Conservation (phyloP, 2,888 invertebrate genomes). For the Celastrina argiolus region DNA sequence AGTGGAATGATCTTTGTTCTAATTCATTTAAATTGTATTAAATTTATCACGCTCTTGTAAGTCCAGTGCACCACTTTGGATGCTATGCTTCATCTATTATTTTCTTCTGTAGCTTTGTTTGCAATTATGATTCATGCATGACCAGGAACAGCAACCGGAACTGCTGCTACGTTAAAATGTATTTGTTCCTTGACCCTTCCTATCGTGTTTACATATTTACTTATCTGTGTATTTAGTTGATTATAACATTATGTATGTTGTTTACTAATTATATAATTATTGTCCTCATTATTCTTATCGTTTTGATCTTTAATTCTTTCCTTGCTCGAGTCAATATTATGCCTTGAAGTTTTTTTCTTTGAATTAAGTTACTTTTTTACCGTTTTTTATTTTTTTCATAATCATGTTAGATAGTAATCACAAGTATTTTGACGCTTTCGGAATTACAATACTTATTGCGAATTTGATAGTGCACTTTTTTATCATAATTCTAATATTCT, state of each 20-base stretch:
- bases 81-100: not conserved
- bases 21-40: not conserved
- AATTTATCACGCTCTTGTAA: too few species aligned
- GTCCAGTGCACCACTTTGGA: too few species aligned
- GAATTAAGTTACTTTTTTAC: too few species aligned
- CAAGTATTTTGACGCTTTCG: too few species aligned
- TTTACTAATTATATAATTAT: constrained; percentile 2
- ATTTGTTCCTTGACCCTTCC: constrained; percentile 7
- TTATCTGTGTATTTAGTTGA: not conserved
- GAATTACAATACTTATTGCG: too few species aligned
- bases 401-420: too few species aligned
- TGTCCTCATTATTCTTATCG: not conserved
- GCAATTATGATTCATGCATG: not conserved
- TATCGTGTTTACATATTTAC: constrained; percentile 17
- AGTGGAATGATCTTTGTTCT: not conserved
- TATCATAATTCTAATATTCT: not conserved
- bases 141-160: constrained; percentile 4
- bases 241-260: not conserved
- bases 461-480: too few species aligned
- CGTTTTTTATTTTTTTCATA: too few species aligned
- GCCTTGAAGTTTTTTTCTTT: too few species aligned
- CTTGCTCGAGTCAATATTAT: too few species aligned
- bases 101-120: not conserved
- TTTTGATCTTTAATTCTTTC: not conserved
- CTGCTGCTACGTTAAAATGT: constrained; percentile 14